Evolutionary conservation across 2,888 invertebrate species (phyloP), one percentile per base, ranked within the genome.

Genomic region (Agrotis exclamationis): DNA sequence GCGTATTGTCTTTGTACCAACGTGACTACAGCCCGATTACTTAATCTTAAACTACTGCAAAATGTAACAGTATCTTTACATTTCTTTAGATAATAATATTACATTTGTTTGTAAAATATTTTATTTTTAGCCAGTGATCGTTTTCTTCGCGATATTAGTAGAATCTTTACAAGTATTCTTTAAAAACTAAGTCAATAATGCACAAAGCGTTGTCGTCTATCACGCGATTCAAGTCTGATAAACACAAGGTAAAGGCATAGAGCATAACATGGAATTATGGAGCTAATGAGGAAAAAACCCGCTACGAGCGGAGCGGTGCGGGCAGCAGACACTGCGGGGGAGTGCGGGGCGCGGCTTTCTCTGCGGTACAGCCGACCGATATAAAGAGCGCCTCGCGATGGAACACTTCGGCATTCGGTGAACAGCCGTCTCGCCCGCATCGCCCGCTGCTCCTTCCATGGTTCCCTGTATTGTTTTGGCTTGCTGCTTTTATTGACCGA

Each of bases 271-370:
- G 89, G 93, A 93, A 93, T 94, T 94, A 93, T 93, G 91, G 91
- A 92, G 92, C 92, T 95, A 95, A 95, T 93, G 95, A 96, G 96
- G 96, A 96, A 96, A 96, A 96, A 96, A 96, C 96, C 96, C 95
- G 93, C 94, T 92, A 92, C 89, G 86, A 91, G 88, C 88, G 85
- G 86, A 91, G 88, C 88, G 85, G 91, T 90, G 90, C 90, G 90
- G 89, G 90, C 90, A 89, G 90, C 89, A 89, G 91, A 89, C 87
- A 80, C 91, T 87, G 93, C 91, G 91, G 89, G 84, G 92, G 89
- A 91, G 93, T 88, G 95, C 92, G 95, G 92, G 94, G 93, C 89
- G 94, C 90, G 96, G 95, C 96, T 96, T 96, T 96, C 95, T 95
- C 96, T 95, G 93, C 92, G 88, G 92, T 89, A 91, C 93, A 84